Evolutionary conservation across 2,888 invertebrate species (phyloP).

Genomic region (Epinotia demarniana): DNA sequence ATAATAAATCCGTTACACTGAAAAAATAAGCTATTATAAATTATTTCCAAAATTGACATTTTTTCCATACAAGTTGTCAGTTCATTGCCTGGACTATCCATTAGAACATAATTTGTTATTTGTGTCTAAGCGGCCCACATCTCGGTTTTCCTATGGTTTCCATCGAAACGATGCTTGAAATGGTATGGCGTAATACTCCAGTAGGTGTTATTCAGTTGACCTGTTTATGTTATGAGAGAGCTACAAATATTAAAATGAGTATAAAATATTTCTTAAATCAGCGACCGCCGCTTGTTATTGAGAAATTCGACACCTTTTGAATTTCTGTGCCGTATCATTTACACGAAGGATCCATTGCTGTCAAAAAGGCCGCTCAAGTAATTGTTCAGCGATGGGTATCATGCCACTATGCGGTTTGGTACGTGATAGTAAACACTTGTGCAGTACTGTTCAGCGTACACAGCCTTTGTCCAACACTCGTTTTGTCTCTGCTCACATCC

Average conservation of each 20-base stretch:
- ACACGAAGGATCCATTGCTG: conserved; percentile 38
- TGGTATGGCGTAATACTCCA: too few species aligned
- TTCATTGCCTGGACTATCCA: too few species aligned
- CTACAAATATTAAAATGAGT: neutral
- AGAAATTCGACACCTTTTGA: conserved; percentile 36
- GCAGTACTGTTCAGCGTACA: conserved; percentile 46
- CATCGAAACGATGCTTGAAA: too few species aligned
- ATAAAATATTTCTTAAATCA: conserved; percentile 3
- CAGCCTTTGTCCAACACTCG: conserved; percentile 66
- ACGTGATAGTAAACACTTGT: conserved; percentile 40
- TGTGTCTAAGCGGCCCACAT: too few species aligned
- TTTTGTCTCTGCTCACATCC: conserved; percentile 81
- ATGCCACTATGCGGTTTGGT: conserved; percentile 37
- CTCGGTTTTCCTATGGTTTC: too few species aligned
- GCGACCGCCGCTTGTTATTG: conserved; percentile 20
- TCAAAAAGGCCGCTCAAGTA: conserved; percentile 30
- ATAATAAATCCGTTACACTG: too few species aligned
- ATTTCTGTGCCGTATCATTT: conserved; percentile 29
- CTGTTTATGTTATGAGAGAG: too few species aligned
- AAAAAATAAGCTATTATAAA: too few species aligned
- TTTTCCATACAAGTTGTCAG: too few species aligned
- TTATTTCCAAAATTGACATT: too few species aligned
- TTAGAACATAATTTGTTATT: too few species aligned
- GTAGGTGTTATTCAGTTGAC: too few species aligned
- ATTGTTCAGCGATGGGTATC: conserved; percentile 44